Base-by-base conservation (phyloP, 2,797 vertebrate genomes). In the Corythornis leucogaster region DNA sequence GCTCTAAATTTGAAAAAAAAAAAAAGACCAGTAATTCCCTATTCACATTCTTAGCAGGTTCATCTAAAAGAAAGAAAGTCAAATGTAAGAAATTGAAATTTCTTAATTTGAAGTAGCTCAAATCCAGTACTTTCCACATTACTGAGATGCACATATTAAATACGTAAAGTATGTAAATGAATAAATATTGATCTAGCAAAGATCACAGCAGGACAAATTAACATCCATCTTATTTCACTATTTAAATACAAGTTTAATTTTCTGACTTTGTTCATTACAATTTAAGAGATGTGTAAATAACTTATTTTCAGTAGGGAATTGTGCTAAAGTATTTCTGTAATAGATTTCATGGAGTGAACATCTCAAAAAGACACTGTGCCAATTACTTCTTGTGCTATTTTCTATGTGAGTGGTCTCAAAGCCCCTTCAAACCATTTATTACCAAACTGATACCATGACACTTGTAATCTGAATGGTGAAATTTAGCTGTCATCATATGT, bases 1-100 rank as follows among this genome's bases (percentile, higher is more conserved):
- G 89, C 42, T 98, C 99, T 99, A 90, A 46, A 80, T 12, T 43
- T 80, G 30, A 40, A 81, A 81, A 31, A 43, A 51, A 55, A n/a
- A 33, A 53, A 59, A 22, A 77, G 11, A 58, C 2, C 74, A 64
- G 3, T 11, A 28, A 38, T 9, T 64, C 19, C 26, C 11, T 86
- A 8, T 69, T 55, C 31, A 55, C 43, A 79, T 66, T 75, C 24
- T 38, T 26, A 73, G 11, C 20, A 43, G 75, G 2, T 45, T 67
- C 6, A 59, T 48, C 7, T 53, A 43, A 64, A 70, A 77, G 6
- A 79, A 86, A 50, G 69, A 33, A 63, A 33, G 17, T 18, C 2
- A 67, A 42, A 81, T 51, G 25, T 48, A 68, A 61, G 8, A 53
- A 69, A 73, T 33, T 5, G 1, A 1, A 62, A 38, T 84, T 79